A percentile compares a stretch with the other conserved stretches of the same genome.
phyloP scores from a whole-genome alignment of 1,140 invertebrate genomes.

The Drosophila sp. region DNA sequence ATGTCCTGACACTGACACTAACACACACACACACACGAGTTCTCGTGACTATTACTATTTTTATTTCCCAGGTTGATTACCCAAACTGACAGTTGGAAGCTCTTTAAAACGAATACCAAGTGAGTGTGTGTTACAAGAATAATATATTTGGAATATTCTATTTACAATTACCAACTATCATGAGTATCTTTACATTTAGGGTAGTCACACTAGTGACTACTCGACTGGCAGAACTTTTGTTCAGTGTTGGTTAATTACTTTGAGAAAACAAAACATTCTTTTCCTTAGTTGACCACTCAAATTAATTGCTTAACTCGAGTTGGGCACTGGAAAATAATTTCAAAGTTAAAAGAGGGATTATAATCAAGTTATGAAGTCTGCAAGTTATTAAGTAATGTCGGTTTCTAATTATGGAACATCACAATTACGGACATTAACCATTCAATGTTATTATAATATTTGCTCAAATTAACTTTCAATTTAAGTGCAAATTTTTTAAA shows the following conservation, averaged over 20 bases:
- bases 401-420: slow-evolving; percentile 5
- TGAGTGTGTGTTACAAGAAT: too few species aligned
- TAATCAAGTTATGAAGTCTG: not conserved
- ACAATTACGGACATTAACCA: not conserved
- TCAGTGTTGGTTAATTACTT: too few species aligned
- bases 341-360: not conserved
- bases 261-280: too few species aligned
- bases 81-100: slow-evolving; percentile 4
- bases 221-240: too few species aligned
- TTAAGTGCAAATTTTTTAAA: too few species aligned
- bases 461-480: too few species aligned
- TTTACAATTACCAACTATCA: too few species aligned
- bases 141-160: too few species aligned
- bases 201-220: too few species aligned
- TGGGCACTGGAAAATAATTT: not conserved
- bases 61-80: slow-evolving; percentile 5
- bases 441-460: too few species aligned
- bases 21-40: not conserved
- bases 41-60: not conserved
- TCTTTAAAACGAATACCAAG: not conserved
- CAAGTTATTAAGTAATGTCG: not conserved
- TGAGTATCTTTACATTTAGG: too few species aligned
- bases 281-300: not conserved
- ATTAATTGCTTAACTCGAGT: not conserved
- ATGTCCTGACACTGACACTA: slow-evolving; percentile 13